A percentile compares a stretch with the other conserved stretches of the same genome.
phyloP scores from a whole-genome alignment of 2,888 invertebrate genomes.

The Heliconius charithonia region DNA sequence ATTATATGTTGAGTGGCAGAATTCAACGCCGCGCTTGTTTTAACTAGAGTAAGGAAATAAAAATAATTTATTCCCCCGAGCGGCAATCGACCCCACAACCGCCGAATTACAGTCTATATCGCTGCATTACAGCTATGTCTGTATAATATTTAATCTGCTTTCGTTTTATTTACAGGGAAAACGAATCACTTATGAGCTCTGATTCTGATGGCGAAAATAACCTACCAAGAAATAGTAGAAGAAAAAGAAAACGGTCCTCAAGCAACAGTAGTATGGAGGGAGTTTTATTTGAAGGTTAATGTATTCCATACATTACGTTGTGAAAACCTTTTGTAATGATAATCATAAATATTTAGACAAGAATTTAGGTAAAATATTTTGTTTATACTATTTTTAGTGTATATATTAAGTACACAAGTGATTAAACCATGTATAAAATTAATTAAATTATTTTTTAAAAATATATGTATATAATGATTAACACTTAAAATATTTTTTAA shows the following conservation, averaged over 20 bases:
- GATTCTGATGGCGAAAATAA: neutral
- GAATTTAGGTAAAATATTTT: neutral
- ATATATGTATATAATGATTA: too few species aligned
- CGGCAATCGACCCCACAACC: too few species aligned
- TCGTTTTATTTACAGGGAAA: conserved; percentile 2
- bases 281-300: conserved; percentile 8
- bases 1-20: too few species aligned
- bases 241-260: neutral
- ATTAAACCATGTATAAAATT: neutral
- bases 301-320: neutral
- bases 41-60: too few species aligned
- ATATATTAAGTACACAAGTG: neutral
- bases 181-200: neutral
- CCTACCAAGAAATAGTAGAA: neutral
- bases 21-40: too few species aligned
- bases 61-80: too few species aligned
- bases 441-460: too few species aligned
- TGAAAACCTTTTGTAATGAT: neutral
- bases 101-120: too few species aligned
- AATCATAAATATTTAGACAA: neutral
- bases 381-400: neutral
- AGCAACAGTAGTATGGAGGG: neutral
- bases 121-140: too few species aligned
- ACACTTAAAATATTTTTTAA: too few species aligned
- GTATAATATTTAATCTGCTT: neutral